phyloP scores from a whole-genome alignment of 2,888 invertebrate genomes.

The Agrochola circellaris region DNA sequence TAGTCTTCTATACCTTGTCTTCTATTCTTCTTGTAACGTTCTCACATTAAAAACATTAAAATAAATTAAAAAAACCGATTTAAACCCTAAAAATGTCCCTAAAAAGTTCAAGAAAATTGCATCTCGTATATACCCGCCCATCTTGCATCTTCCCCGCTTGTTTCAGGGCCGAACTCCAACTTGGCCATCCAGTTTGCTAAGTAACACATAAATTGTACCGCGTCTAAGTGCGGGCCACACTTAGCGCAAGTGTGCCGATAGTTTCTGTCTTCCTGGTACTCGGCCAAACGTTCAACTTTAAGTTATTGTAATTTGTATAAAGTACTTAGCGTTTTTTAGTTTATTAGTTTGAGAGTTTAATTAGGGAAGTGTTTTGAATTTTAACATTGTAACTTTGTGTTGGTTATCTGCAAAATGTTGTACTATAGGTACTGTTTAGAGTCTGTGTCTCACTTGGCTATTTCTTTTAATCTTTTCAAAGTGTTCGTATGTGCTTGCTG shows the following conservation, averaged over 20 bases:
- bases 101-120: background rate
- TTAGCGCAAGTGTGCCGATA: conserved; percentile 67
- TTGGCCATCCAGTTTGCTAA: conserved; percentile 67
- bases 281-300: conserved; percentile 60
- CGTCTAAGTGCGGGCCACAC: conserved; percentile 69
- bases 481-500: background rate
- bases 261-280: conserved; percentile 67
- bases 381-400: background rate
- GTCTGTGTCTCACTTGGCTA: background rate
- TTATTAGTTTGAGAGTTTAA: conserved; percentile 21
- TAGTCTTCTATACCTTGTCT: no score
- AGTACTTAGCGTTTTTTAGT: conserved; percentile 42
- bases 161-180: conserved; percentile 46
- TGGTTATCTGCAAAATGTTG: background rate
- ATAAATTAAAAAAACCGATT: no score
- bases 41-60: no score
- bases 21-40: no score
- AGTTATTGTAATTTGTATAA: conserved; percentile 63
- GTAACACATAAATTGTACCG: conserved; percentile 69
- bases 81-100: no score
- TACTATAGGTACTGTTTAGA: background rate
- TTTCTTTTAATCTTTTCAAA: background rate
- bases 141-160: background rate
- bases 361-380: background rate
- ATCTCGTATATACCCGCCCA: background rate